Evolutionary conservation across 2,888 invertebrate genomes (phyloP), one percentile per base, ranked within the genome.

Genomic region (Macrophya alboannulata): DNA sequence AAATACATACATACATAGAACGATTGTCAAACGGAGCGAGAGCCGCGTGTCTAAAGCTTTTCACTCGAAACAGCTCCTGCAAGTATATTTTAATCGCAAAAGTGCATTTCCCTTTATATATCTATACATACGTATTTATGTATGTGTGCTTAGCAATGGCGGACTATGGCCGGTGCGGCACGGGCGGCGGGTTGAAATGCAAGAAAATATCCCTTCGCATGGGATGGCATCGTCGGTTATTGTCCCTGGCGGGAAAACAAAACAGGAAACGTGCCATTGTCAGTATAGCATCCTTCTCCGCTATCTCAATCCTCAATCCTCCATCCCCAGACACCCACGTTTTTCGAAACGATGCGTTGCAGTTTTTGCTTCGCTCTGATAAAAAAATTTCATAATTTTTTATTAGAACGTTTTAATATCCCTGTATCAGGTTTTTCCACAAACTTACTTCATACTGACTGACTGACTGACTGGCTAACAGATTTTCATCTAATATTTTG

Each of bases 71-170:
- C 31, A 40, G 21, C 68, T 68, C 37, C 68, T 37, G 68, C 43
- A 21, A 45, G 72, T 62, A 91, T 90, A 91, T 90, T 92, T 92
- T 92, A 92, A 92, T 92, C 91, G 90, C 87, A 90, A 91, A 91
- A 91, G 91, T 91, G 92, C 90, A 89, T 90, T 89, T 89, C 88
- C 85, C 87, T 89, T 90, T 91, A 90, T 91, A 83, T 17, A n/a
- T 77, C 48, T n/a, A 55, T 25, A 6, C 0, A 3, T 62, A 40
- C 12, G 51, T 62, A 59, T 76, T 21, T n/a, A 0, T 59, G 21
- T 59, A 62, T 10, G 37, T 37, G 25, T 85, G 82, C 43, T 74
- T 74, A 40, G 86, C 55, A 85, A 84, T 84, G 71, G 59, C 71
- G 62, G 65, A 72, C 74, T 76, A 84, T 25, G 84, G 71, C 25